Conservation (phyloP, 2,113 vertebrate species). For the Lathamus discolor region DNA sequence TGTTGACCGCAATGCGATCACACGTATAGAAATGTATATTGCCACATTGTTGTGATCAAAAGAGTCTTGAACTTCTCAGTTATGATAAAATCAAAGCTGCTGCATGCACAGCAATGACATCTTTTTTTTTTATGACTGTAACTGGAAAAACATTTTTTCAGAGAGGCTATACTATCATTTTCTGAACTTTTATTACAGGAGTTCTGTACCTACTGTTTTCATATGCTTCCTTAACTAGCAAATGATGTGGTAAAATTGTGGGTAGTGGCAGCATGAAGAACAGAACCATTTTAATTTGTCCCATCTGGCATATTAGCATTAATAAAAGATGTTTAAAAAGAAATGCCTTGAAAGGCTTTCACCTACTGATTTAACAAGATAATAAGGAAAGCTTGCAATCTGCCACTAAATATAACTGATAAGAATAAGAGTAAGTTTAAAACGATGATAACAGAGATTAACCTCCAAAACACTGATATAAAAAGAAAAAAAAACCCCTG, state of each 20-base stretch:
- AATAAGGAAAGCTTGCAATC: slow-evolving; percentile 81
- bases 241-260: slow-evolving; percentile 81
- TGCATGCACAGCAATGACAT: background rate
- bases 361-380: slow-evolving; percentile 85
- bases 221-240: slow-evolving; percentile 77
- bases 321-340: slow-evolving; percentile 82
- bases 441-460: slow-evolving; percentile 71
- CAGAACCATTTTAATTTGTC: slow-evolving; percentile 83
- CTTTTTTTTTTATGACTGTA: background rate
- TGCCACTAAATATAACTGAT: slow-evolving; percentile 77
- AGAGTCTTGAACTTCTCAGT: background rate
- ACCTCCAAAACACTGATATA: slow-evolving; percentile 66
- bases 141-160: slow-evolving; percentile 21
- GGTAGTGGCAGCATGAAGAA: slow-evolving; percentile 78
- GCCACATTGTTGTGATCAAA: background rate
- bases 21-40: background rate
- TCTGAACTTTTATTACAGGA: slow-evolving; percentile 67
- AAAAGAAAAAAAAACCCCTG: slow-evolving; percentile 53
- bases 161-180: slow-evolving; percentile 39
- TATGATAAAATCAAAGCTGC: background rate
- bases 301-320: slow-evolving; percentile 85
- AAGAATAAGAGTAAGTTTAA: slow-evolving; percentile 72
- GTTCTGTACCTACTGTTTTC: slow-evolving; percentile 74
- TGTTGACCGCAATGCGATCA: background rate
- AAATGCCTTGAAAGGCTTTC: slow-evolving; percentile 79